phyloP scores from a whole-genome alignment of 2,113 vertebrate genomes.

The Esox niger region DNA sequence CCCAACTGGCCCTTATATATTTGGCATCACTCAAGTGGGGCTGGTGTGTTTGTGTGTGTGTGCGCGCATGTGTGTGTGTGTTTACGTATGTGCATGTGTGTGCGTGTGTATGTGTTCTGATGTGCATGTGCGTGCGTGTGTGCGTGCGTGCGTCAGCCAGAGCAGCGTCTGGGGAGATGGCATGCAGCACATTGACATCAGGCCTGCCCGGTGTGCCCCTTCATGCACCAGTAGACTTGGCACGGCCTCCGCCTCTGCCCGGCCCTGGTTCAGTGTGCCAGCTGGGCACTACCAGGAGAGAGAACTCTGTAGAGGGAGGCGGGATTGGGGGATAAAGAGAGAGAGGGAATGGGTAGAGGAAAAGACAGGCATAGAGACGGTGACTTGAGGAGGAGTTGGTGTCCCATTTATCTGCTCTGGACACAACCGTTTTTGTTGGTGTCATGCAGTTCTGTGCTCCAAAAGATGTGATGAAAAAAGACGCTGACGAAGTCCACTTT shows the following conservation, averaged over 20 bases:
- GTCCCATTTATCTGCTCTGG: no score
- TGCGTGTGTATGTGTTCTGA: slow-evolving; percentile 18
- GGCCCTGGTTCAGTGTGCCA: slow-evolving; percentile 50
- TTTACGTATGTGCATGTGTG: slow-evolving; percentile 13
- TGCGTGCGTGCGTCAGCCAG: slow-evolving; percentile 26
- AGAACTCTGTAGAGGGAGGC: slow-evolving; percentile 72
- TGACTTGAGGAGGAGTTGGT: background rate
- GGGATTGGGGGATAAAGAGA: slow-evolving; percentile 84
- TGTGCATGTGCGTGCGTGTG: slow-evolving; percentile 19
- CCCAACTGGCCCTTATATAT: slow-evolving; percentile 57
- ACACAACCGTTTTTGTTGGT: no score
- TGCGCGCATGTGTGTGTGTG: slow-evolving; percentile 14
- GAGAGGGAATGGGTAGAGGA: slow-evolving; percentile 5
- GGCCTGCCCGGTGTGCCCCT: slow-evolving; percentile 59
- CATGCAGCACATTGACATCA: slow-evolving; percentile 56
- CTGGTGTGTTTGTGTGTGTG: slow-evolving; percentile 63
- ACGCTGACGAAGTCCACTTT: no score
- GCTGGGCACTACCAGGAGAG: slow-evolving; percentile 75
- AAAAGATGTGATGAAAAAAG: no score
- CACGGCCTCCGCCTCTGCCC: slow-evolving; percentile 66
- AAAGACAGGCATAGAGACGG: background rate
- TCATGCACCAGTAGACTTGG: slow-evolving; percentile 74
- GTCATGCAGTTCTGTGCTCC: no score
- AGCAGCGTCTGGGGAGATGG: slow-evolving; percentile 59
- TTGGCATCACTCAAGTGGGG: slow-evolving; percentile 75